Base-by-base conservation (phyloP, 2,797 vertebrate species). In the Cuniculus paca region DNA sequence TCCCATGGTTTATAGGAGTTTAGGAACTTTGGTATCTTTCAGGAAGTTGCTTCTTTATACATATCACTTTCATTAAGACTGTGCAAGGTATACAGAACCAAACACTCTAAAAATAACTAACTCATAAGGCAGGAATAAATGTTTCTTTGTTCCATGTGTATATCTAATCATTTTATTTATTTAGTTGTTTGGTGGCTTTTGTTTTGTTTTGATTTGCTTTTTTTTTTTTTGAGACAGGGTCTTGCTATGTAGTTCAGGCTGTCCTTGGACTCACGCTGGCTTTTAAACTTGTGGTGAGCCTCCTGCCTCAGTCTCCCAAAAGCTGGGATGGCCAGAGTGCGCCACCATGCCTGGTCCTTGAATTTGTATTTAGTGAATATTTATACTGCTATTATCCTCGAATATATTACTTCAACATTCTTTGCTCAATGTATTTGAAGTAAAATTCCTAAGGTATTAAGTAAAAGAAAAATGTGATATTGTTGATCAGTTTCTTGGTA, bases 31-130 rank as follows among this genome's bases (percentile, higher is more conserved):
- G 6, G 36, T 72, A 45, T 6, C 2, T 39, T 77, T 24, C 72
- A 56, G 72, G 75, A 91, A 90, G 77, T 54, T 60, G 24, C 58
- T 58, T 92, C 28, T 56, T 70, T 65, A 48, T 42, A 90, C 95
- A 14, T 19, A 63, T 5, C 3, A 65, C 31, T 90, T 81, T 20
- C 3, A 14, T 50, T 81, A 58, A 45, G 6, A 39, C 48, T 81
- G 2, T 11, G 2, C 19, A 88, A 84, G 6, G 36, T 56, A 50
- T 6, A 45, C 0, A 26, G 31, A 24, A 72, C 2, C 48, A 89
- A 72, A 24, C 22, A 63, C 42, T 58, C 42, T 14, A 52, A 13
- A 88, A 80, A 42, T 48, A 86, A 86, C 12, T 79, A 84, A 36
- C 12, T 84, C 42, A 83, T 3, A 85, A 81, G 90, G 7, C 7